Evolutionary conservation across 2,113 vertebrate species (phyloP).

Genomic region (Antechinus stuartii): DNA sequence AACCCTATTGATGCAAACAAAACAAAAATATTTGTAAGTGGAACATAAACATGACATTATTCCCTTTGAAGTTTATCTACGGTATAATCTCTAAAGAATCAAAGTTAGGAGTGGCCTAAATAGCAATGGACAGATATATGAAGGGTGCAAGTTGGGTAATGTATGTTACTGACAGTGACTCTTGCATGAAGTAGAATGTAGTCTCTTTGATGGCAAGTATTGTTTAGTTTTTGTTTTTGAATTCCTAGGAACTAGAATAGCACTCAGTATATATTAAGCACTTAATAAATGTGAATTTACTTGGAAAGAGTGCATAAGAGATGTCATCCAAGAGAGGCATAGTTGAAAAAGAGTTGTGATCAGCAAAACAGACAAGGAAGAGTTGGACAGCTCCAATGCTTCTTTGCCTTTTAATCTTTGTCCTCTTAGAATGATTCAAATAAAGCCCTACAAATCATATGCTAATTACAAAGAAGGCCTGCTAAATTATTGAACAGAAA

Average conservation of each 20-base stretch:
- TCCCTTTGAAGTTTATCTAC: neutral
- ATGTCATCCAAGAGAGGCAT: neutral
- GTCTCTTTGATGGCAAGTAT: neutral
- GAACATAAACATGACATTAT: neutral
- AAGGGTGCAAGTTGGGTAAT: neutral
- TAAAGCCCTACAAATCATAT: neutral
- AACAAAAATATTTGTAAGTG: neutral
- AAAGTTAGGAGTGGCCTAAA: neutral
- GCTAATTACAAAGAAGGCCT: neutral
- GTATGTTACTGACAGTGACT: neutral
- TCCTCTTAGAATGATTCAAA: neutral
- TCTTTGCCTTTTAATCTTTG: neutral
- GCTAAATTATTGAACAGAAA: neutral
- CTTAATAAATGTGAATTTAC: neutral
- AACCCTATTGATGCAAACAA: neutral
- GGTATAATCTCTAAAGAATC: neutral
- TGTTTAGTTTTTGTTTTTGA: neutral
- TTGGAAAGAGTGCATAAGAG: neutral
- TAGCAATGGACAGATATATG: neutral
- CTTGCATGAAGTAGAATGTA: neutral
- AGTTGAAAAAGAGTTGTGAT: neutral
- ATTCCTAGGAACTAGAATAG: neutral
- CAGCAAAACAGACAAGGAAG: neutral
- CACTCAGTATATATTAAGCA: neutral
- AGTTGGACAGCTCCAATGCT: neutral